Conservation (phyloP, 2,113 vertebrate genomes). For the Sigmodon hispidus region DNA sequence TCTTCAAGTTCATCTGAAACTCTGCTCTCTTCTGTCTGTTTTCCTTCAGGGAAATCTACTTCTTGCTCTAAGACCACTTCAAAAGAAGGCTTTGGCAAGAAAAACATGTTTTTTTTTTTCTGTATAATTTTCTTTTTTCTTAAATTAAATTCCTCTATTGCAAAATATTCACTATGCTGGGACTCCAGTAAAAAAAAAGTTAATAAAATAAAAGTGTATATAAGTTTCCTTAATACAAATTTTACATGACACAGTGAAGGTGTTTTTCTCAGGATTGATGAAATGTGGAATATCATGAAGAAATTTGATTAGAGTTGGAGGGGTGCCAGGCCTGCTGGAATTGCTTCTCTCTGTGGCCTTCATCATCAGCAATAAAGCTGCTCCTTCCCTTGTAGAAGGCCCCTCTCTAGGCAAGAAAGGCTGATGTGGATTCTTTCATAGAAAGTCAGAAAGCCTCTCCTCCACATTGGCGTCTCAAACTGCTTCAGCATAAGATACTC, state of each 20-base stretch:
- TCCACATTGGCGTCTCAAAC: neutral
- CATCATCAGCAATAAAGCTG: neutral
- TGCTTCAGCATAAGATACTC: neutral
- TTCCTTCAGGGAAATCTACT: neutral
- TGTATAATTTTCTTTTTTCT: neutral
- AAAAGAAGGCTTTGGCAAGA: neutral
- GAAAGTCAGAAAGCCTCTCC: neutral
- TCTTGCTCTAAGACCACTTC: slow-evolving; percentile 2
- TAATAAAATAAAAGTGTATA: neutral
- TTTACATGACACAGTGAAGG: neutral
- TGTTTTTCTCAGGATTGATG: neutral
- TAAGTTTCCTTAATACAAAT: neutral
- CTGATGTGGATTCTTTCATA: neutral
- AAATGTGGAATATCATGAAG: neutral
- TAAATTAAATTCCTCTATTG: neutral
- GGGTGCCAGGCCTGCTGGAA: neutral
- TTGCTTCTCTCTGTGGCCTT: neutral
- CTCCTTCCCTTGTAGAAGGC: neutral
- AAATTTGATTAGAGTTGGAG: neutral
- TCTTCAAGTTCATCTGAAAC: neutral
- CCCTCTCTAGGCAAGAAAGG: neutral
- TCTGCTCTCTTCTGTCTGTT: neutral
- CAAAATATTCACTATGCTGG: neutral
- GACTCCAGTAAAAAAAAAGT: neutral
- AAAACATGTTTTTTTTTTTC: neutral